phyloP scores from a whole-genome alignment of 2,888 invertebrate species.

The Copidosoma aretas region DNA sequence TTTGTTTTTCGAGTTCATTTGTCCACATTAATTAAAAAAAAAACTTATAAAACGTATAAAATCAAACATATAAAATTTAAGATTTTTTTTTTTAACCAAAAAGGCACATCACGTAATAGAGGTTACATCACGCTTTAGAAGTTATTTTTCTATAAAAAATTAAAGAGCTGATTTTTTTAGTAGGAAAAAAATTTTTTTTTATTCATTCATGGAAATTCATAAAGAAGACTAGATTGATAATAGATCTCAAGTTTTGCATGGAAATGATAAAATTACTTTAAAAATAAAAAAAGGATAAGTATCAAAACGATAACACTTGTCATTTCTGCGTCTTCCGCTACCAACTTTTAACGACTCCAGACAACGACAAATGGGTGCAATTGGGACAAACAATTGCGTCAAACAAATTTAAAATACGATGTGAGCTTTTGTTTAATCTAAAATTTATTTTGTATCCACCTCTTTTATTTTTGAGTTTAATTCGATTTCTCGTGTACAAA shows the following conservation, averaged over 20 bases:
- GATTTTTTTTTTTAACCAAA: too few species aligned
- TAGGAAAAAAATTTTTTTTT: too few species aligned
- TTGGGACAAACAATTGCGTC: background rate
- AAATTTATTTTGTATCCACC: conserved; percentile 1
- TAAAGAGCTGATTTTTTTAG: too few species aligned
- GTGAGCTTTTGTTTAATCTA: conserved; percentile 19
- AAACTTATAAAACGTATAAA: background rate
- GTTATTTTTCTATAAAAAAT: too few species aligned
- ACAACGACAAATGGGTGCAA: too few species aligned
- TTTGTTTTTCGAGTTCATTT: conserved; percentile 7
- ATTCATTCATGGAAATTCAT: background rate
- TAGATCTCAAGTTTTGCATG: background rate
- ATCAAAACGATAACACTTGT: background rate
- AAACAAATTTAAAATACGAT: conserved; percentile 34
- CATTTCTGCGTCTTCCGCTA: conserved; percentile 21
- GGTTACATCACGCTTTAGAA: too few species aligned
- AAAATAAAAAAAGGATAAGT: background rate
- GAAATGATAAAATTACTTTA: background rate
- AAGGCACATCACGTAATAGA: too few species aligned
- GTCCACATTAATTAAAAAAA: background rate
- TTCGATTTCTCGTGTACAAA: conserved; percentile 36
- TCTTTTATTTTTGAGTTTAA: conserved; percentile 24
- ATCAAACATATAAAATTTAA: background rate
- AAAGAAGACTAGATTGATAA: background rate
- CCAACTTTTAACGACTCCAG: conserved; percentile 19